Evolutionary conservation across 2,888 invertebrate species (phyloP), one percentile per base, ranked within the genome.

Genomic region (Agrotis clavis): DNA sequence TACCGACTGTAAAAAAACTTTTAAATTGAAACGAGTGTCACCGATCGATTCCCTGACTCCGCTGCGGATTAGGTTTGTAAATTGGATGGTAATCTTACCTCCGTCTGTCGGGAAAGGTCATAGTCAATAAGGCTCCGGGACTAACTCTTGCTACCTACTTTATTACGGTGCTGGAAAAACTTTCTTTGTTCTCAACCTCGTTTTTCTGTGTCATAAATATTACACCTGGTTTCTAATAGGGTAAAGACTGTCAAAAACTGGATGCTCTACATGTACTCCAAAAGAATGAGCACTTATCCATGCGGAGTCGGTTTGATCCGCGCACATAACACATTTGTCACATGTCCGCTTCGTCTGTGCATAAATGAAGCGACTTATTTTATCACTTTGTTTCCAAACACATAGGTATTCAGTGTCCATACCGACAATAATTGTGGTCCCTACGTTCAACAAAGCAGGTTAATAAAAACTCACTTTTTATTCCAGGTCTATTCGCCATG

Each of bases 401-500:
- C 18, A 30, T 30, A 13, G 18, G 13, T 56, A 35, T 35, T 35
- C 7, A 6, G 7, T 35, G 35, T 35, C 35, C 35, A 35, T 35
- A 7, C 7, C 35, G 35, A 7, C 6, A 56, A 30, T 56, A n/a
- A n/a, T 11, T 30, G 11, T 16, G 1, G 7, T 9, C 11, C 25
- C 16, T 25, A 18, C 64, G 0, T 21, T 48, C 41, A n/a, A 21
- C 18, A 14, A 21, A 50, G 2, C n/a, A 50, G n/a, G 11, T 2
- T 35, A 0, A 41, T 11, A 14, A 41, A 21, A 51, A 18, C 11
- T 47, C 0, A 21, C 25, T 53, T 81, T 78, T 71, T 45, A 86
- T 94, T 95, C 30, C 97, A 99, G 99, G 98, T 51, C 97, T 98
- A 2, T 99, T 99, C 94, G 98, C 99, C 35, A 97, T 99, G 84